Conservation (phyloP, 2,113 vertebrate genomes). For the Bubo bubo region DNA sequence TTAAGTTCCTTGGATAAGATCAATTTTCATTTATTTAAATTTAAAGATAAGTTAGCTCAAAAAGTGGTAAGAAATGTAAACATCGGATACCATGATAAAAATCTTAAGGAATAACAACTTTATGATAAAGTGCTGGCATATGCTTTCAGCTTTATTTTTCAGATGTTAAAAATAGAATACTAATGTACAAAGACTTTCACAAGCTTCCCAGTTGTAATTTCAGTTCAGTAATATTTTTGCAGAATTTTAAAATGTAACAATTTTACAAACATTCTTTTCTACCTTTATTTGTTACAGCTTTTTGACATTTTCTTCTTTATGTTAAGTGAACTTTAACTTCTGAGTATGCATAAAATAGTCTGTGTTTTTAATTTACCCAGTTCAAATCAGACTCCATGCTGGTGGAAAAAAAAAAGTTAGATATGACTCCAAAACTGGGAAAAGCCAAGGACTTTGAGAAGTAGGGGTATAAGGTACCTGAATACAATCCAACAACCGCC, state of each 20-base stretch:
- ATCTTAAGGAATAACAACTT: neutral
- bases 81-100: slow-evolving; percentile 26
- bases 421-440: neutral
- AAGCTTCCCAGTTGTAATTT: neutral
- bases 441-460: neutral
- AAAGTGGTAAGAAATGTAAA: slow-evolving; percentile 68
- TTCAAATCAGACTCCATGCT: neutral
- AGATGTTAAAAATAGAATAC: neutral
- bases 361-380: neutral
- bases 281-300: neutral
- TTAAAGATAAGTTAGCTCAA: slow-evolving; percentile 32
- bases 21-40: slow-evolving; percentile 1
- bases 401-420: neutral
- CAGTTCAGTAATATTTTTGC: neutral
- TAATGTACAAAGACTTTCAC: neutral
- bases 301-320: neutral
- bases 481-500: neutral
- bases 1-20: neutral
- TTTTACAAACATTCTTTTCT: neutral
- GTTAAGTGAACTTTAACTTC: neutral
- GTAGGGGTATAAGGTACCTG: neutral
- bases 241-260: neutral
- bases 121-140: slow-evolving; percentile 30
- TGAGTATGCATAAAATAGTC: neutral
- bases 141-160: neutral